These are phyloP conservation scores for Odontomyia ornata DNA, from an alignment of 2,888 invertebrate species.

Conservation along the genomic window DNA sequence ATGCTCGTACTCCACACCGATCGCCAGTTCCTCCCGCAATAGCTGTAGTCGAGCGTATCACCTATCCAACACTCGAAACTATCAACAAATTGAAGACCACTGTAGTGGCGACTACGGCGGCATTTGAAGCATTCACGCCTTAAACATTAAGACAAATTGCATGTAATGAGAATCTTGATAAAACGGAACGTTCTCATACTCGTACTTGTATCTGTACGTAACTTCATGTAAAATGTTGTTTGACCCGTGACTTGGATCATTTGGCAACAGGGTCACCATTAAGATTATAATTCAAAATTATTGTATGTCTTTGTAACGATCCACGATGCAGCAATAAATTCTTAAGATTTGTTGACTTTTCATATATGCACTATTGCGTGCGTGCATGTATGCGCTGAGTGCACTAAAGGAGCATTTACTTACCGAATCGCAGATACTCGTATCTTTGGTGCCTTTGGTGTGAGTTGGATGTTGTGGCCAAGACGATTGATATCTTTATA, in stretches of 20 bases:
- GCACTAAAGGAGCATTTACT: too few species aligned
- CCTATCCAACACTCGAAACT: too few species aligned
- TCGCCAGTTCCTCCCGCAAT: too few species aligned
- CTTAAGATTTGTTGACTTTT: slow-evolving; percentile 25
- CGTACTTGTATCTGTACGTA: background rate
- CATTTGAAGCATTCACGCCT: slow-evolving; percentile 3
- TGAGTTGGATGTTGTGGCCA: background rate
- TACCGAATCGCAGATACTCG: background rate
- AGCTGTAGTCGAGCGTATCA: too few species aligned
- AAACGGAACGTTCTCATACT: slow-evolving; percentile 38
- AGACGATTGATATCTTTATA: slow-evolving; percentile 34
- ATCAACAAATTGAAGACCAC: too few species aligned
- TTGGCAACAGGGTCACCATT: slow-evolving; percentile 28
- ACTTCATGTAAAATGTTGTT: slow-evolving; percentile 32
- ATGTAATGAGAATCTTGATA: slow-evolving; percentile 50
- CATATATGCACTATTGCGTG: background rate
- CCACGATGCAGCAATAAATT: slow-evolving; percentile 22
- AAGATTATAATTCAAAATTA: slow-evolving; percentile 33
- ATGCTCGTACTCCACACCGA: too few species aligned
- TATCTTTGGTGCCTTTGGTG: background rate
- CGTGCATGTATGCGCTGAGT: slow-evolving; percentile 1
- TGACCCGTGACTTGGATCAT: slow-evolving; percentile 28
- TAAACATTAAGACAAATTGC: slow-evolving; percentile 48
- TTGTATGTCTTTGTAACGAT: background rate
- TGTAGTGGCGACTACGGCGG: background rate